Evolutionary conservation across 2,113 vertebrate species (phyloP), one percentile per base, ranked within the genome.

Genomic region (Pelodiscus sinensis): DNA sequence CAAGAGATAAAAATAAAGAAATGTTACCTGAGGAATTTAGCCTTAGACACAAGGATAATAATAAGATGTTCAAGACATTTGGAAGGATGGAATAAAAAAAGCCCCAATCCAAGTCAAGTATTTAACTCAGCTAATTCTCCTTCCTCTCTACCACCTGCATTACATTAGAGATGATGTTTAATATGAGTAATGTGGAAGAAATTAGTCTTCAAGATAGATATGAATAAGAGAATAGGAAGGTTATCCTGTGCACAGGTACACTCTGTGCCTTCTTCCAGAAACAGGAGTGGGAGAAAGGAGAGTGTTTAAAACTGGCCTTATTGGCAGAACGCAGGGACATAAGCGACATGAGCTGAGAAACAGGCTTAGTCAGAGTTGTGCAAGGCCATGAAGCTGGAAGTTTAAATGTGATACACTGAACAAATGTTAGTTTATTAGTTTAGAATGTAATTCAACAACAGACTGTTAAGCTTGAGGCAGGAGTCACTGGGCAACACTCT

Each of bases 31-130:
- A 71, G 52, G 86, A 82, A 56, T 51, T 77, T 38, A 35, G 51
- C 13, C 7, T 55, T 35, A 9, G 55, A 14, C 6, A 50, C 55
- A 9, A 1, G 24, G 18, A 16, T 14, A 22, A 0, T 2, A 62
- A 27, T 44, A 44, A 44, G 29, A 56, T 81, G 77, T 50, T 14
- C 21, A 0, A 2, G 79, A 62, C n/a, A 2, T 56, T 77, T 31
- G 62, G 16, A n/a, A 31, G 16, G 14, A n/a, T 31, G 62, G 13
- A 31, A 15, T 68, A 65, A 65, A 65, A 65, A 60, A 68, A 68
- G 16, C 44, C 44, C 44, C 44, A 44, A 68, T n/a, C 31, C 62
- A n/a, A 68, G 15, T 8, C 31, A n/a, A 68, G 15, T 8, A n/a
- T 68, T 68, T 44, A 68, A n/a, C 31, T 44, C 38, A 75, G 18